A percentile compares a stretch with the other conserved stretches of the same genome.
Conservation (phyloP, 1,140 invertebrate genomes). For the Thaumetopoea pityocampa region DNA sequence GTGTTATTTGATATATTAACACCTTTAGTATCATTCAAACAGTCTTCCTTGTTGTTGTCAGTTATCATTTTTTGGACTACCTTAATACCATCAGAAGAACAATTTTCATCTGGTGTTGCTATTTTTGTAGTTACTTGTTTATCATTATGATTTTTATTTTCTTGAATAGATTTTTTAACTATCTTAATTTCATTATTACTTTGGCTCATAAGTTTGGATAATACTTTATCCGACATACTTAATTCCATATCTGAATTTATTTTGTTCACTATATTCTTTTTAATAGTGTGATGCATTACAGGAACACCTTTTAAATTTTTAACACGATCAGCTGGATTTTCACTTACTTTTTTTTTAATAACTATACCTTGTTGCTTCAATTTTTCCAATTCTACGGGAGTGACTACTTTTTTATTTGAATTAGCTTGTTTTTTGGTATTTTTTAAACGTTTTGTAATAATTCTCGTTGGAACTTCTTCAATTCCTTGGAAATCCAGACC, state of each 20-base stretch:
- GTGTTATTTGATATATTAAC: no score
- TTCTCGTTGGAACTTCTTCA: constrained; percentile 60
- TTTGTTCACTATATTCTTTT: constrained; percentile 10
- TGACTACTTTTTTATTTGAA: constrained; percentile 30
- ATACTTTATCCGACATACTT: constrained; percentile 18
- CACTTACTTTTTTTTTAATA: constrained; percentile 44
- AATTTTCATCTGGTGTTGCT: constrained; percentile 2
- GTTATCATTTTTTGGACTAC: no score
- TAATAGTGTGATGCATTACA: not conserved
- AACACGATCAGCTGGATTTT: constrained; percentile 18
- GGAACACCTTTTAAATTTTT: not conserved
- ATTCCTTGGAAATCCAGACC: constrained; percentile 60
- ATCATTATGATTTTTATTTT: constrained; percentile 7
- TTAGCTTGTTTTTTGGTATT: constrained; percentile 32
- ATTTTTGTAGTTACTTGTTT: constrained; percentile 9
- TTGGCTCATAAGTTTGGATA: constrained; percentile 55
- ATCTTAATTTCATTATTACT: constrained; percentile 61
- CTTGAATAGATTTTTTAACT: constrained; percentile 39
- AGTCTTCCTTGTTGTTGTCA: no score
- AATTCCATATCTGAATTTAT: constrained; percentile 17
- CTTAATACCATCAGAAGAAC: no score
- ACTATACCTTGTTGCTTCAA: constrained; percentile 62
- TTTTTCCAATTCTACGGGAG: constrained; percentile 50
- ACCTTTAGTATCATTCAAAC: no score
- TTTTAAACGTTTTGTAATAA: constrained; percentile 49